Evolutionary conservation across 2,888 invertebrate species (phyloP), one percentile per base, ranked within the genome.

Genomic region (Cosmopolites sordidus): DNA sequence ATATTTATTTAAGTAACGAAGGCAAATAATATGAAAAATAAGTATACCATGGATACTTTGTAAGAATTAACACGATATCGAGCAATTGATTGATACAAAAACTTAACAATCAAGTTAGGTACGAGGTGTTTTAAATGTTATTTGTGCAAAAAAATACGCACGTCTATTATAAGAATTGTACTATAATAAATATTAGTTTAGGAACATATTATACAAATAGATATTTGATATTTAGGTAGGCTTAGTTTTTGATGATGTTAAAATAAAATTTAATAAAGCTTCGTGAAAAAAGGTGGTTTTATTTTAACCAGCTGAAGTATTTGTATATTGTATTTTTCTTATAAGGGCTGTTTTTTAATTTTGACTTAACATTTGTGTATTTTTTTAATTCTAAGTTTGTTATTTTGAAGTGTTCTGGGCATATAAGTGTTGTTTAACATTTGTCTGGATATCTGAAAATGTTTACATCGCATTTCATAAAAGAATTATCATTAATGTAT

Each of bases 191-290:
- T 51, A 48, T 51, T 51, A 56, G 51, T 42, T 38, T 71, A 71
- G 70, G 69, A 66, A 69, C 69, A 66, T 68, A 68, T 66, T 70
- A 68, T 70, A 73, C 72, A 73, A 69, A 70, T 70, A 70, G 72
- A 73, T 73, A 73, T 74, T 74, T 74, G 73, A 73, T 74, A 74
- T 73, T 70, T 73, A 74, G 73, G 69, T 73, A 73, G 73, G 71
- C 71, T 72, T 74, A 74, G 73, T 73, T 73, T 74, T 74, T 72
- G 73, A 73, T 68, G 73, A 74, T 73, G 74, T 74, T 74, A 71
- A 74, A 72, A 69, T 41, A 56, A 73, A 73, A 73, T 72, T 66
- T 65, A 69, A 71, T 73, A 73, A 74, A 73, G 74, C 74, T 74
- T 74, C 71, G 71, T 72, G 70, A 71, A 69, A 68, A 68, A 14